Conservation (phyloP, 2,797 vertebrate species). For the Glossophaga mutica region DNA sequence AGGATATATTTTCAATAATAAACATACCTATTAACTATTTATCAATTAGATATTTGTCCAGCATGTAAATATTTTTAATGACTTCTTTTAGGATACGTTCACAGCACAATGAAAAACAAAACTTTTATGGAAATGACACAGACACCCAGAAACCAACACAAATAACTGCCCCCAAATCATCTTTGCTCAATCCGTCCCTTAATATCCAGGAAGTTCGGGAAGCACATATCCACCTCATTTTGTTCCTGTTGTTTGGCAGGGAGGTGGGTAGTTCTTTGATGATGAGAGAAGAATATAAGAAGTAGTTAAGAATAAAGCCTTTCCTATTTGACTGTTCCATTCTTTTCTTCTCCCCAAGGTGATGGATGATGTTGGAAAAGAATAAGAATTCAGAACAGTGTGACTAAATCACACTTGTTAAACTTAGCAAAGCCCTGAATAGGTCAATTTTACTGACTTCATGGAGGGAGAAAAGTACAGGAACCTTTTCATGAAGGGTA, state of each 20-base stretch:
- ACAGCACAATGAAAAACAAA: background rate
- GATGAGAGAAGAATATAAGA: slow-evolving; percentile 50
- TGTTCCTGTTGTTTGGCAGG: slow-evolving; percentile 14
- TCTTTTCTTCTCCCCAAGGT: slow-evolving; percentile 62
- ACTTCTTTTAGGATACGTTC: background rate
- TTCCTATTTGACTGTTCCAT: slow-evolving; percentile 59
- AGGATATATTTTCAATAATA: background rate
- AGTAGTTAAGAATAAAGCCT: slow-evolving; percentile 68
- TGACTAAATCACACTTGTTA: slow-evolving; percentile 77
- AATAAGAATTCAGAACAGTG: slow-evolving; percentile 75
- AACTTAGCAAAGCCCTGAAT: slow-evolving; percentile 73
- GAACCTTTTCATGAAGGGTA: slow-evolving; percentile 59
- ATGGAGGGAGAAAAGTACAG: slow-evolving; percentile 58
- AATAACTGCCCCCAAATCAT: background rate
- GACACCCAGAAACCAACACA: slow-evolving; percentile 38
- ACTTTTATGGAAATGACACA: background rate
- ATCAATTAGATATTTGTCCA: background rate
- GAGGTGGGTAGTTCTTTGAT: slow-evolving; percentile 33
- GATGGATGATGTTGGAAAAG: slow-evolving; percentile 43
- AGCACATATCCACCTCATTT: background rate
- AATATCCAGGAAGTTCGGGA: background rate
- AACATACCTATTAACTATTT: background rate
- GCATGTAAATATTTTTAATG: background rate
- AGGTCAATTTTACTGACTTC: slow-evolving; percentile 75
- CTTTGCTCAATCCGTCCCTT: background rate